Evolutionary conservation across 2,888 invertebrate species (phyloP).

Genomic region (Lasioglossum leucozonium): DNA sequence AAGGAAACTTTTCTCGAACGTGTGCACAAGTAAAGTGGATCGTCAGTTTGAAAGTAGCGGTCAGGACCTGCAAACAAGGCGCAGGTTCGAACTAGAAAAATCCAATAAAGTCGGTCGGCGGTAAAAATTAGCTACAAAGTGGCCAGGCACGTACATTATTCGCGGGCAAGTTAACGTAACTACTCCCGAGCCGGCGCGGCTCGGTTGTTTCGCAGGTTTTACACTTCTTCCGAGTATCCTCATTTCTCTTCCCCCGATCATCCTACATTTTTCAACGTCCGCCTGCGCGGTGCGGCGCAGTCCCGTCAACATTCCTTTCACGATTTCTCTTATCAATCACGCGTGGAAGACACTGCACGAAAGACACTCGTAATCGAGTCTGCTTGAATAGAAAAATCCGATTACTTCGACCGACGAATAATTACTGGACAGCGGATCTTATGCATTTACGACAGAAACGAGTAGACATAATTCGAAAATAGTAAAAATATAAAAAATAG

Average conservation of each 20-base stretch:
- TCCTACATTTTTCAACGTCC: slow-evolving; percentile 39
- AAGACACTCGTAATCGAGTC: neutral
- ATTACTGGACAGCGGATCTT: too few species aligned
- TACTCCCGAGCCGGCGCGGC: neutral
- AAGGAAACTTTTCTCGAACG: neutral
- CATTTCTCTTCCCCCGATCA: slow-evolving; percentile 17
- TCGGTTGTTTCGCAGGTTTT: slow-evolving; percentile 25
- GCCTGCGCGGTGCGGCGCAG: neutral
- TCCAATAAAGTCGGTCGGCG: neutral
- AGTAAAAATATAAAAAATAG: too few species aligned
- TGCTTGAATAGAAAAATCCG: neutral
- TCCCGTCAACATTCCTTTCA: neutral
- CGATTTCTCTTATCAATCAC: slow-evolving; percentile 23
- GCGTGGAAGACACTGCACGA: neutral
- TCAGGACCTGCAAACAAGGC: too few species aligned
- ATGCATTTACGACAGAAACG: too few species aligned
- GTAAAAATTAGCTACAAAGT: slow-evolving; percentile 20
- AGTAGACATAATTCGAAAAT: too few species aligned
- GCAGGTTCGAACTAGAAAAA: neutral
- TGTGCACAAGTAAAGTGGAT: neutral
- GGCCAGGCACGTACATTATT: slow-evolving; percentile 13
- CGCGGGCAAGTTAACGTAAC: slow-evolving; percentile 2
- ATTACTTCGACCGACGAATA: too few species aligned
- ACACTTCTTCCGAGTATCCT: slow-evolving; percentile 1
- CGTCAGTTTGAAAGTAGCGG: neutral